Evolutionary conservation across 2,797 vertebrate genomes (phyloP).

Genomic region (Vipera ursinii): DNA sequence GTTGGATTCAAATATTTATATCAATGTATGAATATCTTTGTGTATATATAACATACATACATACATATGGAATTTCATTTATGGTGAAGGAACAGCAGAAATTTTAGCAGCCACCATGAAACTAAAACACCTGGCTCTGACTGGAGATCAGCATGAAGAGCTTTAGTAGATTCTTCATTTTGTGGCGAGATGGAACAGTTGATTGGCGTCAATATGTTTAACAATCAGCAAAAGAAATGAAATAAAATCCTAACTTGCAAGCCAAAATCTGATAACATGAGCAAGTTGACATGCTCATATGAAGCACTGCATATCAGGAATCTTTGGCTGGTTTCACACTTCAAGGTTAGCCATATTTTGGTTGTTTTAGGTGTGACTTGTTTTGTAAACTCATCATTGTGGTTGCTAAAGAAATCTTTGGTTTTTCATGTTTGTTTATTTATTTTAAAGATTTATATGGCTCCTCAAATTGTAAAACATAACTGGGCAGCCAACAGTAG

Average conservation of each 20-base stretch:
- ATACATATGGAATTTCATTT: neutral
- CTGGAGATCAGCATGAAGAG: neutral
- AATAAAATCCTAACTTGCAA: neutral
- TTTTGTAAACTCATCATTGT: neutral
- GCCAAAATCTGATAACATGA: neutral
- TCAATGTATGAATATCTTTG: neutral
- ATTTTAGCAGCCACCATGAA: neutral
- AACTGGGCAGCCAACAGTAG: neutral
- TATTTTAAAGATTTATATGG: neutral
- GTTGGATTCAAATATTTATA: neutral
- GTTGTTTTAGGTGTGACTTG: neutral
- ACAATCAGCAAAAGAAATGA: neutral
- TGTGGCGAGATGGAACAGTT: neutral
- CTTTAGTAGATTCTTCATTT: neutral
- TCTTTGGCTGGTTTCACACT: neutral
- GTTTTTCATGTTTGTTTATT: neutral
- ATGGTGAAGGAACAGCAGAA: neutral
- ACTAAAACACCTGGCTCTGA: neutral
- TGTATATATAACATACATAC: neutral
- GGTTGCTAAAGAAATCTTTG: neutral
- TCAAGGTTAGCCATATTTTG: neutral
- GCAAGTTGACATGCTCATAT: neutral
- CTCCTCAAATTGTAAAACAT: neutral
- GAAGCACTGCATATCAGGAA: neutral
- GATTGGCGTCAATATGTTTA: neutral